Evolutionary conservation across 2,113 vertebrate genomes (phyloP).

Genomic region (zebrafish (Danio rerio)): GRCz12tu NC_133195.1:16247501-16248000

Average conservation of each 20-base stretch:
- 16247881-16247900: not conserved
- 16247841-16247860: not conserved
- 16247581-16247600: too few species aligned
- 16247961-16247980: slow-evolving; percentile 9
- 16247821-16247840: not conserved
- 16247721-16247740: too few species aligned
- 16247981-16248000: slow-evolving; percentile 7
- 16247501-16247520: too few species aligned
- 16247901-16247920: not conserved
- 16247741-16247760: not conserved
- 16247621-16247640: too few species aligned
- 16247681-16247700: too few species aligned
- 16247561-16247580: too few species aligned
- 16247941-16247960: not conserved
- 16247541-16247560: too few species aligned
- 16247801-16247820: not conserved
- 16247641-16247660: too few species aligned
- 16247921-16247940: not conserved
- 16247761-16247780: not conserved
- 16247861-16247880: not conserved
- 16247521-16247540: too few species aligned
- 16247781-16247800: not conserved
- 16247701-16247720: too few species aligned
- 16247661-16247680: too few species aligned
- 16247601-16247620: too few species aligned